Conservation (phyloP, 2,888 invertebrate genomes). For the Formica aserva region DNA sequence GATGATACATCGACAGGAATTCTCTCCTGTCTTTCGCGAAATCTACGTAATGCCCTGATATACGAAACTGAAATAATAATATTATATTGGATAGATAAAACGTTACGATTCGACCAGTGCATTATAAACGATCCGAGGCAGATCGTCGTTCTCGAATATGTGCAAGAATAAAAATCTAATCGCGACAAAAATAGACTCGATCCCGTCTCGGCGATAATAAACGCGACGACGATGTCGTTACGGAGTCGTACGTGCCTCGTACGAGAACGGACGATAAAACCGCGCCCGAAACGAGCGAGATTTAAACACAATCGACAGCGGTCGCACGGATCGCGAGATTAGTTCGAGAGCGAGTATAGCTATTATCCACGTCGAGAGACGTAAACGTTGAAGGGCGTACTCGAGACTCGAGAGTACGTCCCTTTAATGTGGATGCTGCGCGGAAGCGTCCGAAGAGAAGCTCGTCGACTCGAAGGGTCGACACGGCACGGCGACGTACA, state of each 20-base stretch:
- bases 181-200: not conserved
- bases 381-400: slow-evolving; percentile 47
- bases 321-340: slow-evolving; percentile 38
- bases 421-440: slow-evolving; percentile 23
- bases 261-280: slow-evolving; percentile 20
- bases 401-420: slow-evolving; percentile 48
- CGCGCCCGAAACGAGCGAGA: slow-evolving; percentile 18
- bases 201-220: not conserved
- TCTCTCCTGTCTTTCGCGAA: not conserved
- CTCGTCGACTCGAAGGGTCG: not conserved
- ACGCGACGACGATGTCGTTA: not conserved
- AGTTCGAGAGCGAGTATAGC: slow-evolving; percentile 29
- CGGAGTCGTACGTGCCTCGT: not conserved
- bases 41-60: not conserved
- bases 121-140: not conserved
- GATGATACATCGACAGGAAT: slow-evolving; percentile 18
- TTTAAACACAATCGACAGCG: slow-evolving; percentile 26
- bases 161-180: not conserved
- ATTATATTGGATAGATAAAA: not conserved
- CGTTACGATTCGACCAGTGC: not conserved
- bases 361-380: slow-evolving; percentile 43
- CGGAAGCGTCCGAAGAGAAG: slow-evolving; percentile 19
- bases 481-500: not conserved
- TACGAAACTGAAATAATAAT: not conserved
- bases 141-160: not conserved